A percentile compares a stretch with the other conserved stretches of the same genome.
Evolutionary conservation across 1,140 invertebrate genomes (phyloP).

Genomic region (Lineus longissimus): DNA sequence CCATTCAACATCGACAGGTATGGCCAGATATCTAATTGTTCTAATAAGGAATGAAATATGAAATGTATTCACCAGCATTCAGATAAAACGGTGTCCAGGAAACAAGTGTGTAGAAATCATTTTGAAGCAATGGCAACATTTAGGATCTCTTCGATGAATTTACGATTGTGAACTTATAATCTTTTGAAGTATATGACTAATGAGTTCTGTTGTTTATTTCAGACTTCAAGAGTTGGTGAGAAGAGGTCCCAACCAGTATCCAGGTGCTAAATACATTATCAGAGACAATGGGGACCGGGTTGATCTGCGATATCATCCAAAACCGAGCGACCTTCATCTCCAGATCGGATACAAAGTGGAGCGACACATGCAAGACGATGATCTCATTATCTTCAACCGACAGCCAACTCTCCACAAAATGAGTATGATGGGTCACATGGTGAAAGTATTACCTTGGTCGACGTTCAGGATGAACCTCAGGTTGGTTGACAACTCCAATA

Average conservation of each 20-base stretch:
- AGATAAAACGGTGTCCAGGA: background rate
- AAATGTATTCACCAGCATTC: background rate
- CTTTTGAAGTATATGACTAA: no score
- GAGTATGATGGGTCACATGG: conserved; percentile 99
- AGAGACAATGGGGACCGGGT: conserved; percentile 98
- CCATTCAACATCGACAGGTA: conserved; percentile 96
- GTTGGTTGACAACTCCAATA: conserved; percentile 42
- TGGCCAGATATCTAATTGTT: conserved; percentile 22
- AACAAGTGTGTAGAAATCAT: no score
- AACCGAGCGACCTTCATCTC: conserved; percentile 95
- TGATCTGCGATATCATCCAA: conserved; percentile 96
- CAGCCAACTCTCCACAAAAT: conserved; percentile 99
- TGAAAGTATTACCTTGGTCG: conserved; percentile 94
- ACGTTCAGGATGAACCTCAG: conserved; percentile 91
- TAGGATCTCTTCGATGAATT: no score
- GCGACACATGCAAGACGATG: conserved; percentile 94
- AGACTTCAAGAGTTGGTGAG: conserved; percentile 95
- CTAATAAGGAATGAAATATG: no score
- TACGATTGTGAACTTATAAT: no score
- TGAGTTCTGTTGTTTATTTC: conserved; percentile 22
- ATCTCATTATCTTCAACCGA: conserved; percentile 98
- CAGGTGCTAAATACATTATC: conserved; percentile 98
- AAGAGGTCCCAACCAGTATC: conserved; percentile 96
- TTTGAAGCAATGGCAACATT: no score
- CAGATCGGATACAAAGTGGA: conserved; percentile 96